Base-by-base conservation (phyloP, 2,797 vertebrate species). In the Cygnus olor region DNA sequence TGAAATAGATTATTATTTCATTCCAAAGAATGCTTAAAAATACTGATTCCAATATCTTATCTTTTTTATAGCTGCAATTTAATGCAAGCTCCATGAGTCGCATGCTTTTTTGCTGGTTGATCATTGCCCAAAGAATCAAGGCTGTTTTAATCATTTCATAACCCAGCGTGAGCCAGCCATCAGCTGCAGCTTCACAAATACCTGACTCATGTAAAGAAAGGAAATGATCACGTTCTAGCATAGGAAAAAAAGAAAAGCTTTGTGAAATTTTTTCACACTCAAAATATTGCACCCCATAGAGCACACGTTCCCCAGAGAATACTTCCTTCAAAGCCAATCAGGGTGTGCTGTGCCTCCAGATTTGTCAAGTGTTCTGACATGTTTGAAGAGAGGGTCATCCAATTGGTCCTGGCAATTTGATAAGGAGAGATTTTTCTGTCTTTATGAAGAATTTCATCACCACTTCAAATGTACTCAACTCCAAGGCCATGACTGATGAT, bases 91-190 rank as follows among this genome's bases (percentile, higher is more conserved):
- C 54, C 36, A 6, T 4, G 13, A 70, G 32, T 16, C 38, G 32
- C 3, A 1, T 34, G 44, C 3, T 0, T 17, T 63, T 74, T 49
- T 47, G 8, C 73, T 42, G 47, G 86, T 30, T 80, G 60, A 47
- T 77, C 47, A 24, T 47, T 80, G 64, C 80, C 87, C 53, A 80
- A 66, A 66, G 70, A 72, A 71, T 72, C 47, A 34, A 53, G 87
- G 36, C 69, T 77, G 74, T 64, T 90, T 94, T 90, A 90, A 92
- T 87, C 74, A 77, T 87, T 83, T 68, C 69, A 20, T 53, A 76
- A 9, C 90, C 86, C 87, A 84, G 90, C 10, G 0, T 84, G 93
- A 76, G 47, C 30, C 70, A 90, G 24, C 69, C 84, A 70, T 90
- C 73, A 90, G 82, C 79, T 76, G 64, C 87, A 68, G 42, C 79